Percentiles rank a stretch among this genome's conserved stretches.
These are phyloP conservation scores for Sericinus montela DNA, from an alignment of 2,888 invertebrate genomes.

Conservation along the genomic window DNA sequence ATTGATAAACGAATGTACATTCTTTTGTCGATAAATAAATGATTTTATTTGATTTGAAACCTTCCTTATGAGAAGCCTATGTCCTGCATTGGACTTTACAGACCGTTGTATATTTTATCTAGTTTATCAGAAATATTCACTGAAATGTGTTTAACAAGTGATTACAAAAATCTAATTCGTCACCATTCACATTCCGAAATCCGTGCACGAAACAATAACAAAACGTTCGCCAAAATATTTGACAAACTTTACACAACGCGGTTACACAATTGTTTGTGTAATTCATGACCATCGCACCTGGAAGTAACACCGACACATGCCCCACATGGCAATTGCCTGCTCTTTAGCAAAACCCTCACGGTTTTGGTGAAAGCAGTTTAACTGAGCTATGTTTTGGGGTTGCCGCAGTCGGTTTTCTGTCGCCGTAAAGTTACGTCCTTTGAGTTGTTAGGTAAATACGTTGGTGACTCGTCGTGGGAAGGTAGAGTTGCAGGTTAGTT, in stretches of 20 bases:
- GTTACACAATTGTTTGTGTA: conserved; percentile 13
- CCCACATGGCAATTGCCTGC: conserved; percentile 8
- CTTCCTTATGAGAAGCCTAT: no score
- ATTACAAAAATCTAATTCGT: no score
- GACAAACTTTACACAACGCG: background rate
- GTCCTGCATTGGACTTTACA: no score
- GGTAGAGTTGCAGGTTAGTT: conserved; percentile 1
- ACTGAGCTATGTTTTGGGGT: background rate
- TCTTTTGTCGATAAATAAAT: no score
- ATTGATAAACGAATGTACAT: no score
- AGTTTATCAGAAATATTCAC: no score
- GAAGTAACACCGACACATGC: conserved; percentile 1
- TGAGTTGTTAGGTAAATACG: background rate
- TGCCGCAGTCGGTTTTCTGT: conserved; percentile 2
- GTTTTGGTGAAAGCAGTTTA: conserved; percentile 12
- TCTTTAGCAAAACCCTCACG: conserved; percentile 14
- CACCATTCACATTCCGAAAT: no score
- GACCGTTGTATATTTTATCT: no score
- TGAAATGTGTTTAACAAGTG: no score
- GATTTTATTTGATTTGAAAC: no score
- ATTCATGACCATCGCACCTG: conserved; percentile 4
- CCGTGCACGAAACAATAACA: background rate
- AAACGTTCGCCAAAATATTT: background rate
- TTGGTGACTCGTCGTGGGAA: background rate
- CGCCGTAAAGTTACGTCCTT: conserved; percentile 5